phyloP scores from a whole-genome alignment of 2,113 vertebrate genomes.

The Epinephelus lanceolatus region DNA sequence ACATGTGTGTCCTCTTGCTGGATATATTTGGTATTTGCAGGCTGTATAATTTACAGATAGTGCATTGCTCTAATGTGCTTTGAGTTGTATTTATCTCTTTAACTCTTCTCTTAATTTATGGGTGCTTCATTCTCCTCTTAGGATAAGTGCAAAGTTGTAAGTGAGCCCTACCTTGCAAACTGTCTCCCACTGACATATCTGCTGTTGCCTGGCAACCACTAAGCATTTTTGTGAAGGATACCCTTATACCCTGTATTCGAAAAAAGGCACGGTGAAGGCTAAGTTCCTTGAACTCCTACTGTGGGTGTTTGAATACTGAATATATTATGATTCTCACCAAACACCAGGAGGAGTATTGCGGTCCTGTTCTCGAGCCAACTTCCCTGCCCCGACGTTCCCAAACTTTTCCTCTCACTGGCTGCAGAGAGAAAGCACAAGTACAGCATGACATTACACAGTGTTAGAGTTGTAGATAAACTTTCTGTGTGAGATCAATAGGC shows the following conservation, averaged over 20 bases:
- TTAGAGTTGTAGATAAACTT: slow-evolving; percentile 22
- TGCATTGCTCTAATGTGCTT: neutral
- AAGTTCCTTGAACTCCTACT: slow-evolving; percentile 67
- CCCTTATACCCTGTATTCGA: slow-evolving; percentile 23
- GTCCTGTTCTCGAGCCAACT: slow-evolving; percentile 34
- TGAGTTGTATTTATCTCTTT: slow-evolving; percentile 30
- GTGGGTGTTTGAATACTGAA: slow-evolving; percentile 70
- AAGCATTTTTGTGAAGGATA: slow-evolving; percentile 66
- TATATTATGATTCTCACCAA: slow-evolving; percentile 48
- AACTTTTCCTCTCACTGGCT: slow-evolving; percentile 27
- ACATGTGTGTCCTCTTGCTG: slow-evolving; percentile 41
- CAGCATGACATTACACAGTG: slow-evolving; percentile 11
- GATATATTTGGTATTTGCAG: slow-evolving; percentile 27
- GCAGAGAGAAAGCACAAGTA: slow-evolving; percentile 12
- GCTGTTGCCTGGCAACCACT: slow-evolving; percentile 76
- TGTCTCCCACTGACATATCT: slow-evolving; percentile 49
- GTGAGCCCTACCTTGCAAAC: slow-evolving; percentile 45
- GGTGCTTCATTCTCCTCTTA: slow-evolving; percentile 26
- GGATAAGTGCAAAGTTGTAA: slow-evolving; percentile 57
- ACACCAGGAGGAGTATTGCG: slow-evolving; percentile 29
- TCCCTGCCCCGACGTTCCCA: slow-evolving; percentile 2
- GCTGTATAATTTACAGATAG: slow-evolving; percentile 14
- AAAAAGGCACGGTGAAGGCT: slow-evolving; percentile 58
- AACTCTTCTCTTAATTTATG: slow-evolving; percentile 29
- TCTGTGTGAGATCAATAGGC: slow-evolving; percentile 43